Evolutionary conservation across 2,113 vertebrate species (phyloP), one percentile per base, ranked within the genome.

Genomic region (Sardina pilchardus): DNA sequence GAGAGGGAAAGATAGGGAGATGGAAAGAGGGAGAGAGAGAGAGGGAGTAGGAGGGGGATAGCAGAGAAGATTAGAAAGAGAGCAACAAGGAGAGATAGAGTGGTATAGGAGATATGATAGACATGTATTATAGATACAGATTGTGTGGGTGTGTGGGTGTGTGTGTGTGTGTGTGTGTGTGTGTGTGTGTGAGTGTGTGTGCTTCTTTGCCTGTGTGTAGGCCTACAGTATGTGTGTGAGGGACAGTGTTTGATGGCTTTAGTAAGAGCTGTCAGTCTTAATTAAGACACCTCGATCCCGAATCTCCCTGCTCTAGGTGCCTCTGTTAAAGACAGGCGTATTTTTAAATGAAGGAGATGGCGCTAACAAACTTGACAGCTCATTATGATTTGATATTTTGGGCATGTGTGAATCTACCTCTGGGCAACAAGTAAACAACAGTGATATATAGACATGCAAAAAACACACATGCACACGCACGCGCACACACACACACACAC

Each of bases 181-280:
- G 63, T 71, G 63, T 30, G n/a, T 63, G 56, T 63, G 56, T 26
- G 56, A n/a, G 21, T 63, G 56, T 63, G 56, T 63, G 21, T n/a
- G 56, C 2, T 21, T n/a, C 21, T 63, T 21, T 63, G 56, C 9
- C 21, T 63, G 59, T 67, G 63, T 71, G 10, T 34, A 7, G 7
- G 63, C 14, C 1, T 71, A 6, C 10, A 0, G 56, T 67, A 26
- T 34, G 26, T 71, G 63, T 26, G n/a, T 34, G 63, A 78, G 71
- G 1, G 67, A 78, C 4, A 34, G 71, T 78, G 10, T 78, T 17
- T 34, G 71, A 78, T 78, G 26, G 30, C 71, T 78, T 78, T 34
- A 78, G 26, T 78, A 78, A 34, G 71, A 36, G 71, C 34, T 78
- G 71, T 78, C 71, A 78, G 71, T 78, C 71, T 78, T 78, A 78